These are phyloP conservation scores for Agriotes lineatus DNA, from an alignment of 2,888 invertebrate genomes.

Conservation along the genomic window DNA sequence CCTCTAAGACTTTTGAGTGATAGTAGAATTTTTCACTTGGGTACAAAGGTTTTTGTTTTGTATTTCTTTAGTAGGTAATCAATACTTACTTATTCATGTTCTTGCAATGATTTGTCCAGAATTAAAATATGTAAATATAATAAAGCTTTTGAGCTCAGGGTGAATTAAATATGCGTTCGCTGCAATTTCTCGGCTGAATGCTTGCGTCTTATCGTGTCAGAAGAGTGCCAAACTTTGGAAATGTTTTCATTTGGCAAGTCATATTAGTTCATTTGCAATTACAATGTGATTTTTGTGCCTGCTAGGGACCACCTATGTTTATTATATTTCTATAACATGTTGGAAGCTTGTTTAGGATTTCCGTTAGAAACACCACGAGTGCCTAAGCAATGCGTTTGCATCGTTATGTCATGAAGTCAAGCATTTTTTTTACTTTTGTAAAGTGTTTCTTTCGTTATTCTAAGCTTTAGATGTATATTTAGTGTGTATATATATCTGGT, in stretches of 20 bases:
- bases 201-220: not conserved
- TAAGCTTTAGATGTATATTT: constrained; percentile 14
- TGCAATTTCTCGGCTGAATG: not conserved
- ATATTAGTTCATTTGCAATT: constrained; percentile 5
- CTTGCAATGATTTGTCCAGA: not conserved
- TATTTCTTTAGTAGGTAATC: not conserved
- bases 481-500: constrained; percentile 8
- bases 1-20: not conserved
- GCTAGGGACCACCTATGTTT: constrained; percentile 32
- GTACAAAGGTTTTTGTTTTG: constrained; percentile 18
- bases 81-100: not conserved
- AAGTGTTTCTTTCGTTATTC: constrained; percentile 19
- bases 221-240: constrained; percentile 28
- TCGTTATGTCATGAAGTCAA: constrained; percentile 1
- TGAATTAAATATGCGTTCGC: not conserved
- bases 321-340: constrained; percentile 1
- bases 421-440: constrained; percentile 26
- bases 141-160: constrained; percentile 24
- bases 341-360: constrained; percentile 20
- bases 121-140: not conserved
- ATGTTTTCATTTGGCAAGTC: not conserved
- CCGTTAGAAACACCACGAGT: constrained; percentile 34
- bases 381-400: constrained; percentile 36
- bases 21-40: constrained; percentile 16
- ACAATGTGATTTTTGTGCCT: constrained; percentile 29